Evolutionary conservation across 2,113 vertebrate genomes (phyloP), one percentile per base, ranked within the genome.

Genomic region (Procapra przewalskii): DNA sequence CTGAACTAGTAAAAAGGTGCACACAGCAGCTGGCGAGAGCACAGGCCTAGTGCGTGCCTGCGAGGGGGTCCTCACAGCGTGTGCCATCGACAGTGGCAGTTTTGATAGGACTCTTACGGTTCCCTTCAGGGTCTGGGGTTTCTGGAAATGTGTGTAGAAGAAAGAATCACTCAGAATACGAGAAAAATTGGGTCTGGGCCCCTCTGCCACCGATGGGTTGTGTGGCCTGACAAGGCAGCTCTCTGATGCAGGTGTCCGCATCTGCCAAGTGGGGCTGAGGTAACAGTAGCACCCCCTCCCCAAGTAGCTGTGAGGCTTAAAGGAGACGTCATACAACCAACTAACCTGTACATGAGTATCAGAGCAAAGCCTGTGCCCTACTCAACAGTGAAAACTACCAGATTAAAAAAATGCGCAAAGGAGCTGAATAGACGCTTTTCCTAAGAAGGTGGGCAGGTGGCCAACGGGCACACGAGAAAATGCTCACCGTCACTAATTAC

Each of bases 31-130:
- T 40, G 33, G 50, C 16, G 14, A 17, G 33, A 23, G 14, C 50
- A 10, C 3, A 29, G 59, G 21, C 4, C 1, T 2, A 29, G 43
- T 9, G 62, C 6, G 12, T 1, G 0, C n/a, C 9, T 9, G 1
- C 9, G 23, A 1, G 19, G n/a, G n/a, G 29, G 27, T 36, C 40
- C 36, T 43, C 9, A 1, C 54, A 21, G 10, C 1, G 1, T 12
- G 29, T 5, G 62, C 33, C 21, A 8, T 29, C 1, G 0, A 4
- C 4, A 29, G 15, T 3, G 40, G n/a, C 36, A 23, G 50, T 13
- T 40, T 52, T 4, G 13, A 19, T 8, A 2, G 31, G 31, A 5
- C 59, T 75, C 27, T 21, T 15, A 4, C 0, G 7, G 33, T 36
- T 54, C 54, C 48, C n/a, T 33, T 59, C 12, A 16, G n/a, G 43